Percentiles rank a stretch among this genome's conserved stretches.
Conservation (phyloP, 2,113 vertebrate genomes). For the Chaetops frenatus region DNA sequence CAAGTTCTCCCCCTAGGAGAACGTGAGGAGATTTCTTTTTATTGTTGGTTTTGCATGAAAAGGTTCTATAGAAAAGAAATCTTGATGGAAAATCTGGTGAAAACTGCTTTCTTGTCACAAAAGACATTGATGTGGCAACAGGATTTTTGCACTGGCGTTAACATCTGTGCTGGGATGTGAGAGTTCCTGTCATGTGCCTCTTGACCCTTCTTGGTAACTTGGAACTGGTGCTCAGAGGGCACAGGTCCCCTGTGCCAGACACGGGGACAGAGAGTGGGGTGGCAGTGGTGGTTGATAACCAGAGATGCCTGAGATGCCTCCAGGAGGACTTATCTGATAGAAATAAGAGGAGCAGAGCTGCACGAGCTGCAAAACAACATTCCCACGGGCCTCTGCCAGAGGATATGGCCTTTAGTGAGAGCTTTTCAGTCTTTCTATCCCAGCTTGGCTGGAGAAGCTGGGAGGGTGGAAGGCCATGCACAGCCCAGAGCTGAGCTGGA, state of each 20-base stretch:
- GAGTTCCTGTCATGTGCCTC: neutral
- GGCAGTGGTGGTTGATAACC: neutral
- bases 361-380: neutral
- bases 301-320: neutral
- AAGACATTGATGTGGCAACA: neutral
- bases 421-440: neutral
- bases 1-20: neutral
- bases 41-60: neutral
- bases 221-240: neutral
- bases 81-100: neutral
- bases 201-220: neutral
- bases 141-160: neutral
- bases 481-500: neutral
- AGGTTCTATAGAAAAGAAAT: neutral
- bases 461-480: neutral
- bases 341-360: neutral
- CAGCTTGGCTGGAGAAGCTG: neutral
- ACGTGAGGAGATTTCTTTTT: fast-evolving
- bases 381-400: neutral
- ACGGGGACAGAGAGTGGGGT: neutral
- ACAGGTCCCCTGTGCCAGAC: neutral
- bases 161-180: neutral
- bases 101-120: neutral
- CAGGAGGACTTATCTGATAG: neutral
- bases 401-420: neutral